phyloP scores from a whole-genome alignment of 2,888 invertebrate species.

The Erebia palarica region DNA sequence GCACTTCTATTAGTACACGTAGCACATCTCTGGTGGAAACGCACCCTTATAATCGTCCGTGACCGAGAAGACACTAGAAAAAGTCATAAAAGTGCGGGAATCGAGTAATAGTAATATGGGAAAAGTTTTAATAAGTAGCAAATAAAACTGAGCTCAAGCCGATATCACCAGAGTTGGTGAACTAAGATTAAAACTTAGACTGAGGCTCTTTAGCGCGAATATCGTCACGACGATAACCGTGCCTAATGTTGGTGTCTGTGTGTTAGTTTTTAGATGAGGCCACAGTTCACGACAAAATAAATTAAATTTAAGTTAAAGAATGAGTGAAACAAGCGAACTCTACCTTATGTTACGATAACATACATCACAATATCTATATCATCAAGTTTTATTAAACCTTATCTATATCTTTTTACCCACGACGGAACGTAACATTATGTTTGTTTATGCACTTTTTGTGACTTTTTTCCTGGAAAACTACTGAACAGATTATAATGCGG shows the following conservation, averaged over 20 bases:
- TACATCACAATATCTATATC: too few relatives aligned
- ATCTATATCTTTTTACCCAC: too few relatives aligned
- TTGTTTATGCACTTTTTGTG: too few relatives aligned
- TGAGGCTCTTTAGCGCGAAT: constrained; percentile 50
- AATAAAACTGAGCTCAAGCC: constrained; percentile 62
- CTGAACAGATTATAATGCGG: too few relatives aligned
- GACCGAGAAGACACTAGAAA: constrained; percentile 45
- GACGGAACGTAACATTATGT: too few relatives aligned
- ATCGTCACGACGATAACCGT: constrained; percentile 32
- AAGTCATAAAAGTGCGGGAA: constrained; percentile 67
- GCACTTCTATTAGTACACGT: too few relatives aligned
- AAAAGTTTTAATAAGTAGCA: constrained; percentile 72
- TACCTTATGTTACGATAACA: too few relatives aligned
- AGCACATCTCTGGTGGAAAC: not conserved
- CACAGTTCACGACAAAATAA: too few relatives aligned
- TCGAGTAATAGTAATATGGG: constrained; percentile 70
- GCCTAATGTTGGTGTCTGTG: constrained; percentile 4
- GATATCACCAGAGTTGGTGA: constrained; percentile 66
- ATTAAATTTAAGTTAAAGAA: too few relatives aligned
- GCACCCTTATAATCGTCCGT: constrained; percentile 16
- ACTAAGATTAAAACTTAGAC: constrained; percentile 69
- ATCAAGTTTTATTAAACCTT: too few relatives aligned
- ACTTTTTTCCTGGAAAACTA: too few relatives aligned
- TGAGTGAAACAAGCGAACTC: too few relatives aligned
- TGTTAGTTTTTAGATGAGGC: constrained; percentile 19